Evolutionary conservation across 35 echinoderm and acorn worm genomes (phyloP).

Genomic region (Ophiothrix spiculata): DNA sequence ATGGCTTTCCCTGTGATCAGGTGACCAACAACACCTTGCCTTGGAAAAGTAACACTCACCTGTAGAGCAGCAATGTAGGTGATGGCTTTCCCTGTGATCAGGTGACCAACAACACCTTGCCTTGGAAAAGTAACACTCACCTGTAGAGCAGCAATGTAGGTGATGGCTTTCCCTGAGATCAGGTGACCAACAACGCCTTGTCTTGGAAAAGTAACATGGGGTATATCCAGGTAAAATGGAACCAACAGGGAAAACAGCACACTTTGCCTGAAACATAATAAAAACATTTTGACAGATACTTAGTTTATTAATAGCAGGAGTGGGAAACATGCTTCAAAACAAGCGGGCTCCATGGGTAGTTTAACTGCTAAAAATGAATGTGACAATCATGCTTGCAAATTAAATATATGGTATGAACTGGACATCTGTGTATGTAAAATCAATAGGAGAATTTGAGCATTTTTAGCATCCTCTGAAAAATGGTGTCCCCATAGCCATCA

Average conservation of each 20-base stretch:
- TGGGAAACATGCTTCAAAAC: not conserved
- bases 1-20: too few species aligned
- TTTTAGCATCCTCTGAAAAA: too few species aligned
- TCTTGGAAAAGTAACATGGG: constrained; percentile 38
- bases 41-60: too few species aligned
- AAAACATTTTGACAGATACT: not conserved
- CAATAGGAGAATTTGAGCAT: too few species aligned
- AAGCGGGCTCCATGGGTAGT: not conserved
- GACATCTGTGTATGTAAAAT: too few species aligned
- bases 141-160: constrained; percentile 74
- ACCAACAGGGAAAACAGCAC: constrained; percentile 67
- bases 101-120: too few species aligned
- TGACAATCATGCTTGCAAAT: not conserved
- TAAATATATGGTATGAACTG: not conserved
- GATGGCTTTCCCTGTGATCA: too few species aligned
- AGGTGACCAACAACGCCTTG: constrained; percentile 10
- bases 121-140: too few species aligned
- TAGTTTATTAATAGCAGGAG: not conserved
- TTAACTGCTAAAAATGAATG: not conserved
- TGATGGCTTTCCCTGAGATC: constrained; percentile 58
- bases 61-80: constrained; percentile 81
- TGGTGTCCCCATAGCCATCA: too few species aligned
- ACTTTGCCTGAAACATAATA: constrained; percentile 51
- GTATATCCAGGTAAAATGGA: constrained; percentile 64
- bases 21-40: too few species aligned